Conservation (phyloP, 1,140 invertebrate genomes). For the Drosophila micromelanica region DNA sequence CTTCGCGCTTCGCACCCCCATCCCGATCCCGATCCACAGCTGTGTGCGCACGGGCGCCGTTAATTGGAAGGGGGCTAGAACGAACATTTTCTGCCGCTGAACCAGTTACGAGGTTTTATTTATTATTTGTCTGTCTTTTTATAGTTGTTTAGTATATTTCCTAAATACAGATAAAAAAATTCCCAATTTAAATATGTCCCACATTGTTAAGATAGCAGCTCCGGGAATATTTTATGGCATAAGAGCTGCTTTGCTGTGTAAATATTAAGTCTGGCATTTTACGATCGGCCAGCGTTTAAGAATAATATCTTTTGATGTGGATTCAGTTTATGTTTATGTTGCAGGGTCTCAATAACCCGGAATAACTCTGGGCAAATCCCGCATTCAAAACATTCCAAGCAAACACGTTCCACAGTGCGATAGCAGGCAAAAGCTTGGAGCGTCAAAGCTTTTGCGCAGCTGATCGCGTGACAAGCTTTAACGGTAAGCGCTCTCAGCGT, state of each 20-base stretch:
- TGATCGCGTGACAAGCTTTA: conserved; percentile 40
- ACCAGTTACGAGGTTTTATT: not conserved
- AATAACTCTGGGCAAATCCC: conserved; percentile 24
- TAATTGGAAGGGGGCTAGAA: not conserved
- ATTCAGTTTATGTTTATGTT: not conserved
- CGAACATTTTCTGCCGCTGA: no score
- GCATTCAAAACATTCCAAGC: conserved; percentile 18
- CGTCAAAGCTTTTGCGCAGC: conserved; percentile 24
- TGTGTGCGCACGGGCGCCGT: not conserved
- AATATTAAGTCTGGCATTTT: not conserved
- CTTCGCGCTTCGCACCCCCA: conserved; percentile 15
- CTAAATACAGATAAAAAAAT: conserved; percentile 29
- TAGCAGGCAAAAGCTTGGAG: conserved; percentile 1
- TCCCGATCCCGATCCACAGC: not conserved
- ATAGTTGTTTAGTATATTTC: conserved; percentile 27
- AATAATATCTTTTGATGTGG: not conserved
- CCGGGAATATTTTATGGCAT: not conserved
- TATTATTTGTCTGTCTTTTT: conserved; percentile 52
- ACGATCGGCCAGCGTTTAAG: not conserved
- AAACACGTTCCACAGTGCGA: conserved; percentile 26
- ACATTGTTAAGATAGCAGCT: conserved; percentile 8
- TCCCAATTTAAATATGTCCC: conserved; percentile 9
- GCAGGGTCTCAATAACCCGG: conserved; percentile 17
- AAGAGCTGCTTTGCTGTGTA: not conserved
- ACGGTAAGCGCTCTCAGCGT: conserved; percentile 3